phyloP scores from a whole-genome alignment of 2,797 vertebrate species.

The Spinibarbus caldwelli region DNA sequence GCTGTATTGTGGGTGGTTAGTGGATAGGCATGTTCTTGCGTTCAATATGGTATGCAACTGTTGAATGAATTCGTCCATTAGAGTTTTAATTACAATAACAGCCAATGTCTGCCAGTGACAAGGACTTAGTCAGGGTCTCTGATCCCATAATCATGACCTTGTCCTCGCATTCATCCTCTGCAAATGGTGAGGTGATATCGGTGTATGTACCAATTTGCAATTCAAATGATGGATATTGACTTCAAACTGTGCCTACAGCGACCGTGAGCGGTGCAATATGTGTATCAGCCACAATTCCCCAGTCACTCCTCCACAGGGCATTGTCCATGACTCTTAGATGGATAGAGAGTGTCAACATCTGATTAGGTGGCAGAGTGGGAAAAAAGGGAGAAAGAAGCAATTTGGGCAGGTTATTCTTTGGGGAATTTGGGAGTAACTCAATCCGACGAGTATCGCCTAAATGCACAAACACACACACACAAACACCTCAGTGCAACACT shows the following conservation, averaged over 20 bases:
- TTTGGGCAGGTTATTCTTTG: conserved; percentile 36
- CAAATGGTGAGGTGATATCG: conserved; percentile 29
- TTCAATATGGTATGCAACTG: background rate
- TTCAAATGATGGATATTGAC: conserved; percentile 53
- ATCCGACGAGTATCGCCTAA: conserved; percentile 29
- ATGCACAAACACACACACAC: background rate
- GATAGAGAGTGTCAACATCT: conserved; percentile 49
- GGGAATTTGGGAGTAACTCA: conserved; percentile 36
- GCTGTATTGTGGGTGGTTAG: background rate
- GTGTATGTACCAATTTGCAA: conserved; percentile 40
- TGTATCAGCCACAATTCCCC: conserved; percentile 31
- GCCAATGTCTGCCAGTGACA: conserved; percentile 20
- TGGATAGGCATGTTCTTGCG: background rate
- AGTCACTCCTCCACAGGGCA: conserved; percentile 38
- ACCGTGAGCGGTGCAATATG: conserved; percentile 29
- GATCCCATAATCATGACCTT: conserved; percentile 40
- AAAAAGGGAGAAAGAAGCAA: conserved; percentile 44
- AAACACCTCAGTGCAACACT: background rate
- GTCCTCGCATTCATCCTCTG: conserved; percentile 31
- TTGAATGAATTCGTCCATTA: background rate
- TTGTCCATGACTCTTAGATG: conserved; percentile 41
- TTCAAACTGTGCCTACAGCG: conserved; percentile 45
- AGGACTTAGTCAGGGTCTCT: conserved; percentile 34
- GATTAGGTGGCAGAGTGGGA: conserved; percentile 42
- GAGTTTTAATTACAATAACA: conserved; percentile 36